A percentile compares a stretch with the other conserved stretches of the same genome.
phyloP scores from a whole-genome alignment of 2,797 vertebrate genomes.

The Gallirallus australis region DNA sequence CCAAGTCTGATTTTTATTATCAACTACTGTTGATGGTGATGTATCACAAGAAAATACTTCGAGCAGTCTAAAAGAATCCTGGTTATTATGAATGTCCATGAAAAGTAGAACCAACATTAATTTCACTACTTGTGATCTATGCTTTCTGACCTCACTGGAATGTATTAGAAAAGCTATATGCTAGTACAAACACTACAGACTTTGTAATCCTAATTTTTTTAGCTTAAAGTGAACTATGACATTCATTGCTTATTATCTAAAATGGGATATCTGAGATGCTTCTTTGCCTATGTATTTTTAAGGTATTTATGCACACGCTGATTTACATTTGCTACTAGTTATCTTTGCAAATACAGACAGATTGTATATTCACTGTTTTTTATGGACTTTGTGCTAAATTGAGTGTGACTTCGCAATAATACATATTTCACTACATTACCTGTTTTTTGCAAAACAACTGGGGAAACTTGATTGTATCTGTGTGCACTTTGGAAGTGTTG shows the following conservation, averaged over 20 bases:
- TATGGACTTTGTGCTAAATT: background rate
- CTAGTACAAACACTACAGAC: background rate
- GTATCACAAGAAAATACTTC: slow-evolving; percentile 34
- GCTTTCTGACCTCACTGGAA: background rate
- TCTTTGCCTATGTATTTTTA: background rate
- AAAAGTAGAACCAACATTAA: background rate
- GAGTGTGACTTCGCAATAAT: background rate
- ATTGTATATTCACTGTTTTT: background rate
- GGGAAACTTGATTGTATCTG: background rate
- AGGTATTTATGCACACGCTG: background rate
- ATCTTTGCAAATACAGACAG: background rate
- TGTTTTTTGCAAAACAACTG: background rate
- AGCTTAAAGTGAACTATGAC: slow-evolving; percentile 13
- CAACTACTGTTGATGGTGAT: background rate
- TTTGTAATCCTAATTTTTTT: slow-evolving; percentile 17
- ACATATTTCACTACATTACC: background rate
- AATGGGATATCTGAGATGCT: background rate
- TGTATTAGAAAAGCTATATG: slow-evolving; percentile 1
- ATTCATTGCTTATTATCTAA: slow-evolving; percentile 22
- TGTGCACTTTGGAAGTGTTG: background rate
- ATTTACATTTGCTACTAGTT: background rate
- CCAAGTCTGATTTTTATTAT: slow-evolving; percentile 64
- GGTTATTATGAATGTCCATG: background rate
- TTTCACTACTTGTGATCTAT: background rate
- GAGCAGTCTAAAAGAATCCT: slow-evolving; percentile 5